Evolutionary conservation across 2,113 vertebrate genomes (phyloP).

Genomic region (Coregonus clupeaformis): DNA sequence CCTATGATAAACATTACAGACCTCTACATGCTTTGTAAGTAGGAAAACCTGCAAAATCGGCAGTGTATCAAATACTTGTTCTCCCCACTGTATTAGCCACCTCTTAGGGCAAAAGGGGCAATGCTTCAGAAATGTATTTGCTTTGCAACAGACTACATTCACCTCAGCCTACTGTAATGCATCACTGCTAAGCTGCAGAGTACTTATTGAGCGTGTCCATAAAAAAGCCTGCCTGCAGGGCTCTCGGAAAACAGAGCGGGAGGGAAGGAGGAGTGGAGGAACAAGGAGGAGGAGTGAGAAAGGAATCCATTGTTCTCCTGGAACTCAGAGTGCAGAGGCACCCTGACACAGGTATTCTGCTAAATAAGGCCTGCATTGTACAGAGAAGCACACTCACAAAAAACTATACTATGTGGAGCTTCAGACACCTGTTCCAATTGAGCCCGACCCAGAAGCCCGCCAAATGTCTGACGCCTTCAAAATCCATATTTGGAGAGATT

Average conservation of each 20-base stretch:
- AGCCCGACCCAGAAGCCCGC: constrained; percentile 14
- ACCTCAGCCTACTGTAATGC: neutral
- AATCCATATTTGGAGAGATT: constrained; percentile 11
- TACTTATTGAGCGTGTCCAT: neutral
- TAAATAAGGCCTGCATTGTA: constrained; percentile 72
- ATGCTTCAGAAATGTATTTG: constrained; percentile 33
- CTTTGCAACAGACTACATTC: too few species aligned
- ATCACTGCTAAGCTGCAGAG: neutral
- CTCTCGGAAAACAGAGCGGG: constrained; percentile 43
- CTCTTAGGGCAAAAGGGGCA: neutral
- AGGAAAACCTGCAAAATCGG: too few species aligned
- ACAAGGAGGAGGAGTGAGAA: constrained; percentile 50
- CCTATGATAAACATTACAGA: too few species aligned
- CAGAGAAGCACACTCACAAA: constrained; percentile 27
- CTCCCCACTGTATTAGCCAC: too few species aligned
- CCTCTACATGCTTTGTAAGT: too few species aligned
- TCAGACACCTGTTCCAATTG: constrained; percentile 61
- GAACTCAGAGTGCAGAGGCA: constrained; percentile 59
- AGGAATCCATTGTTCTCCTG: constrained; percentile 70
- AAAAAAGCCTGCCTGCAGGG: constrained; percentile 37
- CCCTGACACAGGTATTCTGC: constrained; percentile 76
- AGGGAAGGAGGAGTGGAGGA: constrained; percentile 43
- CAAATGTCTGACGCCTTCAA: constrained; percentile 18
- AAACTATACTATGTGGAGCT: neutral
- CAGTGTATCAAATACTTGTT: too few species aligned